These are phyloP conservation scores for Coptotermes formosanus DNA, from an alignment of 1,140 invertebrate genomes.

Conservation along the genomic window DNA sequence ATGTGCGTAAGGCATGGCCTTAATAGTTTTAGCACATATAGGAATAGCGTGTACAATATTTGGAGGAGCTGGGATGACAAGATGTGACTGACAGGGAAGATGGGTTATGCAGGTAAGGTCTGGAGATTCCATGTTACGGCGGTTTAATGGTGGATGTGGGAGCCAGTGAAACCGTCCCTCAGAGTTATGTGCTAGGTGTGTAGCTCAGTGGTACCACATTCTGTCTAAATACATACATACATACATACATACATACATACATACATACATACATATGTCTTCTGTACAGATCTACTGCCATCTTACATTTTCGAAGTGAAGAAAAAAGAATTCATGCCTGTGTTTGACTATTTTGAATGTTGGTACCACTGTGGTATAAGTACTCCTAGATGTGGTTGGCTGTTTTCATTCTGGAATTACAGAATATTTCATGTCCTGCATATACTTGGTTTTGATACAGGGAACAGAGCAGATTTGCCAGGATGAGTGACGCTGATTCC, in stretches of 20 bases:
- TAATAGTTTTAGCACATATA: conserved; percentile 55
- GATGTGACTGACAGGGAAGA: not conserved
- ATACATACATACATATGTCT: not conserved
- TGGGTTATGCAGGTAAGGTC: not conserved
- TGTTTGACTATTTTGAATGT: too few relatives aligned
- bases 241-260: not conserved
- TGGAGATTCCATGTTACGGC: not conserved
- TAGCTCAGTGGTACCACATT: not conserved
- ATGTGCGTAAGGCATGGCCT: conserved; percentile 73
- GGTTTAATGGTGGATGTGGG: not conserved
- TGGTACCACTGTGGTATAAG: not conserved
- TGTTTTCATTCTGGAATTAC: too few relatives aligned
- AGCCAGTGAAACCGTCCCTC: not conserved
- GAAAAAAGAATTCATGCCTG: not conserved
- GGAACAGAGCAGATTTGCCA: too few relatives aligned
- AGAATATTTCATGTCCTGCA: too few relatives aligned
- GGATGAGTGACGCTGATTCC: too few relatives aligned
- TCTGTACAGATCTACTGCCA: not conserved
- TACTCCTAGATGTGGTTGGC: not conserved
- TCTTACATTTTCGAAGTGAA: not conserved
- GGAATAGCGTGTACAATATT: not conserved
- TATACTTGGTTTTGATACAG: too few relatives aligned
- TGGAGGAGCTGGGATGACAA: not conserved
- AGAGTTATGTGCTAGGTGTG: not conserved
- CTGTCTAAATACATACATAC: not conserved